phyloP scores from a whole-genome alignment of 2,797 vertebrate species.

The Typhlichthys subterraneus region DNA sequence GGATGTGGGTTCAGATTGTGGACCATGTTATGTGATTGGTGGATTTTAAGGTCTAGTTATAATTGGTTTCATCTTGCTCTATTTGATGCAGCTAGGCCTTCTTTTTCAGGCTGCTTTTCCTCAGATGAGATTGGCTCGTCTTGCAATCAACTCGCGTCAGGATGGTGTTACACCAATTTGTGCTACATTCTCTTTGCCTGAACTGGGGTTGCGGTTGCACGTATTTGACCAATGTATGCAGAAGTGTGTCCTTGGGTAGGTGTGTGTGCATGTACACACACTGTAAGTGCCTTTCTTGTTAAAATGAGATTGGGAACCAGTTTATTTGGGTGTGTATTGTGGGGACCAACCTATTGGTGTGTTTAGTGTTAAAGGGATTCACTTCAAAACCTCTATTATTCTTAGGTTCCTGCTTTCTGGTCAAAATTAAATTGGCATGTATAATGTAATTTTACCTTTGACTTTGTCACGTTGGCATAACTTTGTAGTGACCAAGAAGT shows the following conservation, averaged over 20 bases:
- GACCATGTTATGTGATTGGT: neutral
- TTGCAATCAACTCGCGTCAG: neutral
- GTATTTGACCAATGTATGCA: conserved; percentile 6
- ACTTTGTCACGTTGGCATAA: no score
- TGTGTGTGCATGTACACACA: no score
- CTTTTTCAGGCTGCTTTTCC: neutral
- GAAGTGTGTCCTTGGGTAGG: neutral
- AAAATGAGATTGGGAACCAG: no score
- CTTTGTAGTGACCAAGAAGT: no score
- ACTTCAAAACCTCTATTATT: no score
- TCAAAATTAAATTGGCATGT: no score
- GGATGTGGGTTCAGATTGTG: neutral
- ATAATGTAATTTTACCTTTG: no score
- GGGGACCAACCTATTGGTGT: no score
- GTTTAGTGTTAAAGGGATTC: no score
- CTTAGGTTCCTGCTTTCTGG: no score
- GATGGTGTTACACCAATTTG: conserved; percentile 2
- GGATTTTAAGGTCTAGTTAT: neutral
- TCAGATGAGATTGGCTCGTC: neutral
- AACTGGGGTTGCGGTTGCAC: neutral
- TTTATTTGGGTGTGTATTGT: no score
- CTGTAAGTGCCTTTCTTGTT: no score
- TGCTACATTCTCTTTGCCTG: neutral
- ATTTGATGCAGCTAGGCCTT: neutral
- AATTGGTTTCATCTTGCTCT: neutral